Conservation (phyloP, 2,113 vertebrate species). For the Mellivora capensis region DNA sequence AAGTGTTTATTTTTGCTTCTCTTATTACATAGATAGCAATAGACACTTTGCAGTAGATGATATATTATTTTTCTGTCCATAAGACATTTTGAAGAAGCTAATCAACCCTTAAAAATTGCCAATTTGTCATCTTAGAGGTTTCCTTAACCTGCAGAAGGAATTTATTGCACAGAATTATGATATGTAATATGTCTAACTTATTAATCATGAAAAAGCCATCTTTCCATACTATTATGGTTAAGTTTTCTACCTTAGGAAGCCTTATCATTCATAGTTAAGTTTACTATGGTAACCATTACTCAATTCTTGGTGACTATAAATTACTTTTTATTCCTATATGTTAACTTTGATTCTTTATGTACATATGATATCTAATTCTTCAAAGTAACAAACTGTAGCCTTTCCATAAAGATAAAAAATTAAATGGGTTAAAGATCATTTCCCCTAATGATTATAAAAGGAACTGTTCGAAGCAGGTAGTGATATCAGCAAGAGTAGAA, state of each 20-base stretch:
- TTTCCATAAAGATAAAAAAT: slow-evolving; percentile 34
- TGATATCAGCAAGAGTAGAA: slow-evolving; percentile 12
- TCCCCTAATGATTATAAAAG: neutral
- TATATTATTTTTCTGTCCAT: slow-evolving; percentile 47
- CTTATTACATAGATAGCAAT: slow-evolving; percentile 31
- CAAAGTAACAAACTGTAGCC: slow-evolving; percentile 14
- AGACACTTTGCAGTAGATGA: slow-evolving; percentile 7
- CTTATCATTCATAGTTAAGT: slow-evolving; percentile 27
- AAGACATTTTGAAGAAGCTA: slow-evolving; percentile 60
- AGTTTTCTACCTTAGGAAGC: slow-evolving; percentile 47
- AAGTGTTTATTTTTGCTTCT: slow-evolving; percentile 60
- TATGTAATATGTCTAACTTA: slow-evolving; percentile 50
- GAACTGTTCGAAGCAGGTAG: slow-evolving; percentile 19
- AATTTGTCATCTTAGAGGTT: slow-evolving; percentile 55
- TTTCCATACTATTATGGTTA: slow-evolving; percentile 23
- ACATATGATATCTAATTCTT: neutral
- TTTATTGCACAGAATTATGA: slow-evolving; percentile 64
- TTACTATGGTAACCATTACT: slow-evolving; percentile 63
- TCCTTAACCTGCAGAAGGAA: slow-evolving; percentile 50
- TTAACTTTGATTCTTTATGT: slow-evolving; percentile 54
- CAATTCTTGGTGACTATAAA: slow-evolving; percentile 53
- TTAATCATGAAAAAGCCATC: slow-evolving; percentile 55
- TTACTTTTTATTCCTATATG: slow-evolving; percentile 55
- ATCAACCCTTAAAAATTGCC: slow-evolving; percentile 55
- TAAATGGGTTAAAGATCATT: slow-evolving; percentile 9